Evolutionary conservation across 1,140 invertebrate genomes (phyloP).

Genomic region (Pissodes strobi): DNA sequence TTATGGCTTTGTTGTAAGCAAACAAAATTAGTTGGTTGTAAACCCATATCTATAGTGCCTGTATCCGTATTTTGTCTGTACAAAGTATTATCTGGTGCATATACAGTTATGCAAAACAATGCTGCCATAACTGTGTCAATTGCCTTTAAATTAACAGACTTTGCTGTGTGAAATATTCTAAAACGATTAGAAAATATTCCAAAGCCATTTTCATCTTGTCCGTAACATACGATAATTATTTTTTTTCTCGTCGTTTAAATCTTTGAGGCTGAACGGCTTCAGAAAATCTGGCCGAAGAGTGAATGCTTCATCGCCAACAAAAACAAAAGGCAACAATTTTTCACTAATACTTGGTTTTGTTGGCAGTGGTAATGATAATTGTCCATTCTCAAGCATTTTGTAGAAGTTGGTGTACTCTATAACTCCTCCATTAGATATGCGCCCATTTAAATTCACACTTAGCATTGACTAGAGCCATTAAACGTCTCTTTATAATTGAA

Average conservation of each 20-base stretch:
- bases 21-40: constrained; percentile 18
- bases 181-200: constrained; percentile 53
- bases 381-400: constrained; percentile 31
- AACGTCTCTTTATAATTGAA: no score
- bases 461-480: constrained; percentile 47
- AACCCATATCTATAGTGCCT: constrained; percentile 6
- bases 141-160: constrained; percentile 32
- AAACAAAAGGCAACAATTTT: constrained; percentile 40
- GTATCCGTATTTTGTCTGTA: constrained; percentile 12
- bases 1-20: constrained; percentile 21
- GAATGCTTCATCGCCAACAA: constrained; percentile 56
- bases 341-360: constrained; percentile 10
- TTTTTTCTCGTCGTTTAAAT: constrained; percentile 39
- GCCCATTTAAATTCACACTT: no score
- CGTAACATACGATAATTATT: constrained; percentile 54
- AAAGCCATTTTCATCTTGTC: constrained; percentile 50
- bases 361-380: constrained; percentile 42
- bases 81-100: constrained; percentile 18
- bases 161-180: constrained; percentile 47
- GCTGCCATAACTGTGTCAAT: constrained; percentile 41
- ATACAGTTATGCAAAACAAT: constrained; percentile 18
- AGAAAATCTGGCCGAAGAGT: constrained; percentile 46
- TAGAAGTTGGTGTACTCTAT: constrained; percentile 46
- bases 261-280: constrained; percentile 46
- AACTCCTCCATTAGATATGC: constrained; percentile 51